Base-by-base conservation (phyloP, 2,888 invertebrate genomes). In the Heteromurus nitidus region DNA sequence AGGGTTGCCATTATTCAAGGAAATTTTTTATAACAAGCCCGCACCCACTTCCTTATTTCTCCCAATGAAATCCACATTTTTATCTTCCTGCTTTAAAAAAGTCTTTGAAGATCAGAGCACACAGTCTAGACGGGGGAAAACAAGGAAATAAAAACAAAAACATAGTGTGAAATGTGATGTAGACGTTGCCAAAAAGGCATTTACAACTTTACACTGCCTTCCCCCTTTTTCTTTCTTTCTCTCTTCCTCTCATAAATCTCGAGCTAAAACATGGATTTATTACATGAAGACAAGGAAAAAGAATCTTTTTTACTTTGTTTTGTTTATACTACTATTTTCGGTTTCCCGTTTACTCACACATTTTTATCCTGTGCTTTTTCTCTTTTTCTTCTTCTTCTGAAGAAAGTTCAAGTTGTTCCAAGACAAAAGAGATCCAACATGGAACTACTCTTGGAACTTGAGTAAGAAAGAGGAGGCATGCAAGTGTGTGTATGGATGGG, bases 231-330 rank as follows among this genome's bases (percentile, higher is more conserved):
- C 36, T 36, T 36, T 36, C 13, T 36, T 36, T 9, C 13, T 55
- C 20, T 55, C 13, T 55, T 26, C 26, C 55, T 55, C 55, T 55
- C 55, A 55, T 55, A 55, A 55, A 55, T 55, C 55, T 55, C 26
- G 9, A 55, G 55, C 24, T 24, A 26, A 55, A 55, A 55, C 55
- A 55, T 55, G 55, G 55, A 55, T 55, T 55, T 55, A 55, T 55
- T 55, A 55, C 26, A 26, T 55, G 55, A 26, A 55, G 55, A 55
- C 55, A 55, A 55, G 26, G 26, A 36, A 36, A 55, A 26, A 55
- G 55, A 36, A 13, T 36, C 36, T 36, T 36, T 9, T 36, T 36
- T 36, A 9, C 36, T 13, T 36, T 36, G 36, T 36, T 36, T 36
- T n/a, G n/a, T n/a, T n/a, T n/a, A n/a, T n/a, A n/a, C n/a, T n/a